Conservation (phyloP, 2,113 vertebrate genomes). For the Scortum barcoo region DNA sequence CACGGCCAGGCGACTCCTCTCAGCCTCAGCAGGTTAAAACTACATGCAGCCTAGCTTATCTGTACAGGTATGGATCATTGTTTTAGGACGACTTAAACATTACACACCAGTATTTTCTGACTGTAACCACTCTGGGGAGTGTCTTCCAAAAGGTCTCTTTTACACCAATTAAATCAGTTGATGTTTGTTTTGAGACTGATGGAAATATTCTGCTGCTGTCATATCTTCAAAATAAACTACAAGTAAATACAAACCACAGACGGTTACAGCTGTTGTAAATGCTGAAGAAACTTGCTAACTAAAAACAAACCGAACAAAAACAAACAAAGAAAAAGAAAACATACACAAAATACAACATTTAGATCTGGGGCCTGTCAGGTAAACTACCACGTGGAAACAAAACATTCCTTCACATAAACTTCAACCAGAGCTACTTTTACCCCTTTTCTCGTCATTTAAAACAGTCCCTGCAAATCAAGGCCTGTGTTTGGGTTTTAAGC, state of each 20-base stretch:
- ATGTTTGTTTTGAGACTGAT: neutral
- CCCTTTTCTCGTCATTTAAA: conserved; percentile 54
- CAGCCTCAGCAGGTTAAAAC: conserved; percentile 17
- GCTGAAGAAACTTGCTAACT: neutral
- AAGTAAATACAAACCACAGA: neutral
- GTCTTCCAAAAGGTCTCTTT: neutral
- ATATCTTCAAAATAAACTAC: neutral
- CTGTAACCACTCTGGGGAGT: neutral
- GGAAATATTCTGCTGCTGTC: neutral
- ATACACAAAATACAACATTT: too few species aligned
- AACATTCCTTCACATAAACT: too few species aligned
- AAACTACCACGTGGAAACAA: too few species aligned
- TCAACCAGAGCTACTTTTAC: neutral
- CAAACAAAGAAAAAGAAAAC: neutral
- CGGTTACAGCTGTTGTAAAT: neutral
- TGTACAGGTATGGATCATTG: neutral
- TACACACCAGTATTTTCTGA: neutral
- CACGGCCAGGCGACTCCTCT: conserved; percentile 20
- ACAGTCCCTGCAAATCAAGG: conserved; percentile 65
- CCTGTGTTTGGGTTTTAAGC: conserved; percentile 68
- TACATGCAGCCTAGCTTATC: neutral
- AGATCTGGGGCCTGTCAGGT: too few species aligned
- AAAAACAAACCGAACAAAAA: neutral
- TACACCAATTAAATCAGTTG: neutral
- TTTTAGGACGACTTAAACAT: neutral